Evolutionary conservation across 1,140 invertebrate species (phyloP).

Genomic region (Lethrus apterus): DNA sequence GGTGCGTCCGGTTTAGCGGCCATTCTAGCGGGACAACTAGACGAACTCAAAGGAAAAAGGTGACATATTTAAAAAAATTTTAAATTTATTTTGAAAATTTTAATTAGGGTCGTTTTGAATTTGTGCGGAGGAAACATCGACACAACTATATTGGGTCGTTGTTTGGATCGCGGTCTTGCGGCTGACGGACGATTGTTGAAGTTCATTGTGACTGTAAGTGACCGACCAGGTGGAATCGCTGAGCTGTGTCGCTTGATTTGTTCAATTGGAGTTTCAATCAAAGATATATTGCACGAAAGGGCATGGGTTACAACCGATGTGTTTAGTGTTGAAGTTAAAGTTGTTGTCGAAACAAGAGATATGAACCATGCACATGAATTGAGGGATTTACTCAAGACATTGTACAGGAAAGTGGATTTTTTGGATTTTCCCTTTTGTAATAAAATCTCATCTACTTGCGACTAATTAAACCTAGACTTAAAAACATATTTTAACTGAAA

Average conservation of each 20-base stretch:
- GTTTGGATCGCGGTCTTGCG: conserved; percentile 81
- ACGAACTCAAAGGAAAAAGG: conserved; percentile 82
- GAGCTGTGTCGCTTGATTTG: conserved; percentile 73
- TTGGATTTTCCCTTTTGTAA: conserved; percentile 23
- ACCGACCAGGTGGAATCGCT: conserved; percentile 79
- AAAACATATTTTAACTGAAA: too few relatives aligned
- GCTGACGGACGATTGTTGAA: conserved; percentile 80
- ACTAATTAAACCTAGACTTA: too few relatives aligned
- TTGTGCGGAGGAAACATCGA: conserved; percentile 92
- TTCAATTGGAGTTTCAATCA: conserved; percentile 78
- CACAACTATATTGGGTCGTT: conserved; percentile 80
- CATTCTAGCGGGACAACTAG: conserved; percentile 72
- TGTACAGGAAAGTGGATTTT: conserved; percentile 50
- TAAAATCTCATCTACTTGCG: too few relatives aligned
- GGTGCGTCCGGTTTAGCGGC: conserved; percentile 84
- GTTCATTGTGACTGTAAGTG: conserved; percentile 79
- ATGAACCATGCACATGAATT: conserved; percentile 65
- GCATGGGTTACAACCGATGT: conserved; percentile 86
- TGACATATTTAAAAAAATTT: conserved; percentile 38
- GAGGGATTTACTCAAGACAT: conserved; percentile 49
- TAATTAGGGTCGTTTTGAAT: conserved; percentile 69
- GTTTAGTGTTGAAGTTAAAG: conserved; percentile 74
- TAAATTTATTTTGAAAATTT: conserved; percentile 6
- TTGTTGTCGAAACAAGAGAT: conserved; percentile 79
- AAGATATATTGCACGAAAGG: conserved; percentile 89